A percentile compares a stretch with the other conserved stretches of the same genome.
Evolutionary conservation across 2,888 invertebrate species (phyloP).

Genomic region (Xestia sexstrigata): DNA sequence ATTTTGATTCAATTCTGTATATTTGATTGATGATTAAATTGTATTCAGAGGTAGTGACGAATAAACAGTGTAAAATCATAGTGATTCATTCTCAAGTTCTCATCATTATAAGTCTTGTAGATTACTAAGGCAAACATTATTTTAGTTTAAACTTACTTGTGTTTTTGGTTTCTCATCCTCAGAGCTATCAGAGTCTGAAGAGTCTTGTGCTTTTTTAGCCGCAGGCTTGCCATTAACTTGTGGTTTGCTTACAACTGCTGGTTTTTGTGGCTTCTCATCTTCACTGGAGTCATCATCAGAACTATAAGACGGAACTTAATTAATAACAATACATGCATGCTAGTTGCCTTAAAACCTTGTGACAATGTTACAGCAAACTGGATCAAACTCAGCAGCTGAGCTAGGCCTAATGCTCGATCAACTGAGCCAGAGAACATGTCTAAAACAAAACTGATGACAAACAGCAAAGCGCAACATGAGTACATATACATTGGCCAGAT

Average conservation of each 20-base stretch:
- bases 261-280: conserved; percentile 73
- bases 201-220: conserved; percentile 79
- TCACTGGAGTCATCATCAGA: conserved; percentile 77
- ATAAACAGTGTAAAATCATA: conserved; percentile 74
- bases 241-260: conserved; percentile 58
- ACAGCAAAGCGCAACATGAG: too few species aligned
- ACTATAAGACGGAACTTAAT: conserved; percentile 28
- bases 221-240: conserved; percentile 81
- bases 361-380: neutral
- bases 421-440: too few species aligned
- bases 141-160: conserved; percentile 65
- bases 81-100: conserved; percentile 70
- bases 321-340: neutral
- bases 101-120: conserved; percentile 75
- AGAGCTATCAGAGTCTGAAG: conserved; percentile 84
- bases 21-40: neutral
- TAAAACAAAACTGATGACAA: too few species aligned
- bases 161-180: conserved; percentile 80
- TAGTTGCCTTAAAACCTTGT: too few species aligned
- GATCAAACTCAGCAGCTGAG: neutral
- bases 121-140: neutral
- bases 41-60: conserved; percentile 87
- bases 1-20: neutral
- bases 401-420: too few species aligned
- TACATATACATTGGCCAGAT: too few species aligned